phyloP scores from a whole-genome alignment of 2,888 invertebrate genomes.

The Mesochorus sp. region DNA sequence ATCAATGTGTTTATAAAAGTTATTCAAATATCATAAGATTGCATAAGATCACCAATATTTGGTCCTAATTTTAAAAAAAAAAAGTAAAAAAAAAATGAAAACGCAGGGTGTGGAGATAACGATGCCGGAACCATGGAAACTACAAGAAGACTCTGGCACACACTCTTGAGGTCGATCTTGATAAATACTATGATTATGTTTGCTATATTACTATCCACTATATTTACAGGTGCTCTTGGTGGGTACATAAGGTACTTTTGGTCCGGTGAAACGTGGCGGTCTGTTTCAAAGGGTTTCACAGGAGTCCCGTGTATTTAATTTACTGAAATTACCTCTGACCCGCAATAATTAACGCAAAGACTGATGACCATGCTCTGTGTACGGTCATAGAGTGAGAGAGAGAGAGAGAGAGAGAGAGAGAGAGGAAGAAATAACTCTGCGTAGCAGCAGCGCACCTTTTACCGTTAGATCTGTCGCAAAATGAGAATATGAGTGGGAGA shows the following conservation, averaged over 20 bases:
- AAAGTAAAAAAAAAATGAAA: neutral
- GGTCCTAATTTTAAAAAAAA: neutral
- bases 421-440: slow-evolving; percentile 64
- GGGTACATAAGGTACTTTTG: slow-evolving; percentile 13
- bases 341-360: slow-evolving; percentile 62
- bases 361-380: slow-evolving; percentile 35
- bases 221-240: slow-evolving; percentile 53
- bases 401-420: slow-evolving; percentile 21
- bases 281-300: slow-evolving; percentile 55
- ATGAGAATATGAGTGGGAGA: too few species aligned
- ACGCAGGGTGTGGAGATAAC: slow-evolving; percentile 13
- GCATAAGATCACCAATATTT: neutral
- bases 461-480: slow-evolving; percentile 47
- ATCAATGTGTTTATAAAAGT: too few species aligned
- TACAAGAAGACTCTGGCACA: neutral
- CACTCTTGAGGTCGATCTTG: slow-evolving; percentile 32
- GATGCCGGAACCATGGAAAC: neutral
- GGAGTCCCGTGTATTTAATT: slow-evolving; percentile 59
- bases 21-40: too few species aligned
- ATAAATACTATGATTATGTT: slow-evolving; percentile 60
- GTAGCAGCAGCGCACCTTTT: slow-evolving; percentile 9
- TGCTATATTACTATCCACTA: slow-evolving; percentile 24
- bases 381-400: slow-evolving; percentile 26
- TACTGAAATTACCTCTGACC: slow-evolving; percentile 61
- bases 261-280: slow-evolving; percentile 44